Conservation (phyloP, 2,797 vertebrate species). For the Peromyscus aztecus region DNA sequence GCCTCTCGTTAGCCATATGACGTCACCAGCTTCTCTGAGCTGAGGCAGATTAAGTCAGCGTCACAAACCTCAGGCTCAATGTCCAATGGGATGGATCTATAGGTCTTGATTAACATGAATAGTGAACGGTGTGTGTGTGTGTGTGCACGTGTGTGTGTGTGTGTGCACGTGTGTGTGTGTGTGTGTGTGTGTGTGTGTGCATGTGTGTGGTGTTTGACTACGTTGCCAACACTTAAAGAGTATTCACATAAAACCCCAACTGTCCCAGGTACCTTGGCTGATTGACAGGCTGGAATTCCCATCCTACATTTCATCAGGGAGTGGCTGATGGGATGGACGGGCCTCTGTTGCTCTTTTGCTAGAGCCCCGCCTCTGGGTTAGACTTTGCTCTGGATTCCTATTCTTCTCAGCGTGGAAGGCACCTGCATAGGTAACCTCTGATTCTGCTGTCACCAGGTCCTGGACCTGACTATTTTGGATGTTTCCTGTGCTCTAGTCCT, state of each 20-base stretch:
- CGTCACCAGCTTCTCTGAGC: background rate
- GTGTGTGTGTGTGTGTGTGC: background rate
- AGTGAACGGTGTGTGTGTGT: background rate
- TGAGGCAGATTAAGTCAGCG: background rate
- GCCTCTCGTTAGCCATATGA: background rate
- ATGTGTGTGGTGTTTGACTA: background rate
- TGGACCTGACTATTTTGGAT: too few relatives aligned
- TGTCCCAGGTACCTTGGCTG: background rate
- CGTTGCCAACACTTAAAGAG: background rate
- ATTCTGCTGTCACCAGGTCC: fast-evolving
- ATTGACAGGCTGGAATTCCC: background rate
- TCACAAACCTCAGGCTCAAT: background rate
- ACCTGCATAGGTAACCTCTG: background rate
- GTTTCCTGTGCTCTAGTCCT: background rate
- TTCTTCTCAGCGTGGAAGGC: background rate
- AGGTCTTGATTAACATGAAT: background rate
- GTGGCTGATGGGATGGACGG: too few relatives aligned
- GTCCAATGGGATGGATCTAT: background rate
- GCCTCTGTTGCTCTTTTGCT: background rate
- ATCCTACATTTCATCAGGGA: fast-evolving
- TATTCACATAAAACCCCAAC: background rate
- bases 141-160: background rate
- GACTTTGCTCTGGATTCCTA: background rate
- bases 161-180: background rate
- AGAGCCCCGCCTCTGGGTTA: fast-evolving